Base-by-base conservation (phyloP, 92 coral and sea anemone species). In the Diadumene lineata region DNA sequence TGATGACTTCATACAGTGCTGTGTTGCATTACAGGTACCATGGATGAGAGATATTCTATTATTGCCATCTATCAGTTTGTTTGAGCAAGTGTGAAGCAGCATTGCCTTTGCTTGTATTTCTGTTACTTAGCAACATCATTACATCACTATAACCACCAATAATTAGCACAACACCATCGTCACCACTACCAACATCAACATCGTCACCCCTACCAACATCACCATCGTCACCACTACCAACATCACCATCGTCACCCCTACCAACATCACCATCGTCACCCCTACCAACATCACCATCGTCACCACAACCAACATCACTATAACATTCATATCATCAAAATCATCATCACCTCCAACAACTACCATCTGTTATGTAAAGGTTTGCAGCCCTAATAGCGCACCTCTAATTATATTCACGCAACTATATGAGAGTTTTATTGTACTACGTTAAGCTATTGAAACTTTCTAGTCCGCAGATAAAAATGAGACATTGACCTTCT, bases 1-100 rank as follows among this genome's bases (percentile, higher is more conserved):
- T 89, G 98, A 94, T 88, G 98, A 94, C 69, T 94, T 94, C 72
- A 94, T 94, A 30, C 98, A 94, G 79, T 94, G 98, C 58, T 94
- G 98, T 79, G 97, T 94, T 38, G 97, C 90, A 30, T 84, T 94
- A 34, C 92, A 94, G 97, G 98, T 94, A 58, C n/a, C n/a, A n/a
- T n/a, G n/a, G n/a, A n/a, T n/a, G n/a, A n/a, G n/a, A n/a, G n/a
- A n/a, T n/a, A n/a, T n/a, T n/a, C n/a, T n/a, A n/a, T n/a, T n/a
- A n/a, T n/a, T n/a, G n/a, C n/a, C n/a, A n/a, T n/a, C n/a, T n/a
- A n/a, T n/a, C n/a, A n/a, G n/a, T n/a, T n/a, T n/a, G n/a, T n/a
- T n/a, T n/a, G n/a, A n/a, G n/a, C n/a, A n/a, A n/a, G n/a, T n/a
- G n/a, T n/a, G n/a, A n/a, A n/a, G n/a, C n/a, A n/a, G n/a, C n/a